Conservation (phyloP, 2,797 vertebrate genomes). For the Crocidura indochinensis region DNA sequence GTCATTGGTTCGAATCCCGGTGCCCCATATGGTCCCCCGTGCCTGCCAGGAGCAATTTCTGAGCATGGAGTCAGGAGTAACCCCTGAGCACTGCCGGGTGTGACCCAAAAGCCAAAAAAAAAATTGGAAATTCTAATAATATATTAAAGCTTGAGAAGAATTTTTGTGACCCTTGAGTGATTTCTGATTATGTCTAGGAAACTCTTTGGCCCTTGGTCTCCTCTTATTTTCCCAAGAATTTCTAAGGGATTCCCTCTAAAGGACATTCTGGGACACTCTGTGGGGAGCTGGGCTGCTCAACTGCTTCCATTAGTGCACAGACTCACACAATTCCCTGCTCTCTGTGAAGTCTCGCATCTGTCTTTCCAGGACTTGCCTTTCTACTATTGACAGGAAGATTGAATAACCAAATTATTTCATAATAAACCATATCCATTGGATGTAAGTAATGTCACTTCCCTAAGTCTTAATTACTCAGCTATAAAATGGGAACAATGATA, state of each 20-base stretch:
- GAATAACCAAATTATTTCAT: neutral
- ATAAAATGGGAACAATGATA: slow-evolving; percentile 10
- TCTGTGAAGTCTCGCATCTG: neutral
- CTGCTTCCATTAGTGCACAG: neutral
- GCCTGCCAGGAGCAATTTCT: no score
- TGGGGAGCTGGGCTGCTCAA: neutral
- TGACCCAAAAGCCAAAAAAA: no score
- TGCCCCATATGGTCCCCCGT: no score
- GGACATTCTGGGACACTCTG: neutral
- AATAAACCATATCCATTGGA: neutral
- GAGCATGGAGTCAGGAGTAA: no score
- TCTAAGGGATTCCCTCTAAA: neutral
- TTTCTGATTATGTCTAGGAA: neutral
- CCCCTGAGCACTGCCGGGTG: no score
- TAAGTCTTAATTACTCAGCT: neutral
- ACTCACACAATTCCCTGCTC: neutral
- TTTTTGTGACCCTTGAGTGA: neutral
- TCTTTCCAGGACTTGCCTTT: neutral
- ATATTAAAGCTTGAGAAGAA: neutral
- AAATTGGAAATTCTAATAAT: neutral
- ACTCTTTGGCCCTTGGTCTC: neutral
- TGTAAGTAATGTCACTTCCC: neutral
- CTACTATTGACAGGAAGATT: neutral
- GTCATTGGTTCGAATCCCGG: no score
- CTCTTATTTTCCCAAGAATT: neutral